These are phyloP conservation scores for Oedothorax gibbosus DNA, from an alignment of 1,140 invertebrate species.

Conservation along the genomic window DNA sequence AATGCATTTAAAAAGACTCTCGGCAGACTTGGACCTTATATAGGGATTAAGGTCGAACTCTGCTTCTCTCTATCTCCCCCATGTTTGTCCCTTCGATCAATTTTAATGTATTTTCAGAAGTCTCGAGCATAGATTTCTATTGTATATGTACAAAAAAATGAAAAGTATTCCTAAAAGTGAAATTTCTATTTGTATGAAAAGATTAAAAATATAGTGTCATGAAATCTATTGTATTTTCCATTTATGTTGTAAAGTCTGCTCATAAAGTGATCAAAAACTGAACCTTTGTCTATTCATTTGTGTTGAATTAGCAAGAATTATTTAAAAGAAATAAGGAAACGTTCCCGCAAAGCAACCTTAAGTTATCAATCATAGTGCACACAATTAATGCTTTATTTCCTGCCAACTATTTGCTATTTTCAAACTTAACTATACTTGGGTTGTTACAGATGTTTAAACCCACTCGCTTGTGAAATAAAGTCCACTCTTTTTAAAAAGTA, in stretches of 20 bases:
- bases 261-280: conserved; percentile 57
- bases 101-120: conserved; percentile 61
- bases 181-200: conserved; percentile 62
- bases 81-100: conserved; percentile 46
- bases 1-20: too few relatives aligned
- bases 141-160: conserved; percentile 58
- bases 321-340: neutral
- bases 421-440: too few relatives aligned
- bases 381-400: too few relatives aligned
- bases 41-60: neutral
- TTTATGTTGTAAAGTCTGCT: conserved; percentile 61
- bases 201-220: conserved; percentile 57
- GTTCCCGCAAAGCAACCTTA: too few relatives aligned
- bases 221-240: conserved; percentile 61
- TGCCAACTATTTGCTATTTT: too few relatives aligned
- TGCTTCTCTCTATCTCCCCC: conserved; percentile 46
- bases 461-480: too few relatives aligned
- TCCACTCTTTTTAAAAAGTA: too few relatives aligned
- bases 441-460: too few relatives aligned
- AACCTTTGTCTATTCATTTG: neutral
- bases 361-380: too few relatives aligned
- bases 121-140: conserved; percentile 60
- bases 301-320: neutral
- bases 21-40: too few relatives aligned
- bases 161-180: conserved; percentile 58